These are phyloP conservation scores for Euborellia annulipes DNA, from an alignment of 1,140 invertebrate genomes.

Conservation along the genomic window DNA sequence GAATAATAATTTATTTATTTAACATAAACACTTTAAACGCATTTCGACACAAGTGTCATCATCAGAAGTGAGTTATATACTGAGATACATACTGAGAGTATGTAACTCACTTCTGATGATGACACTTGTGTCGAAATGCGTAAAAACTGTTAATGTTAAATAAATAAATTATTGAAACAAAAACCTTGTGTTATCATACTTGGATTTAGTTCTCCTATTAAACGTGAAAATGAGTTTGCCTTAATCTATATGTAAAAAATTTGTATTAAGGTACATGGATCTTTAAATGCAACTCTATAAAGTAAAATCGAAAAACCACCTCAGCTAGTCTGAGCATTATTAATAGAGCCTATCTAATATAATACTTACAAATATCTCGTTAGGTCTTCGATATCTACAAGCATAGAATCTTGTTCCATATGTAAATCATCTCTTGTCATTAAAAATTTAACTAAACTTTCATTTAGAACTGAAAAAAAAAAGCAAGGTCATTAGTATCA, in stretches of 20 bases:
- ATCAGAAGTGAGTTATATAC: no score
- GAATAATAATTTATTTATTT: no score
- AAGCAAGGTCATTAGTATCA: no score
- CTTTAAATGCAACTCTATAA: neutral
- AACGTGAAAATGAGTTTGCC: neutral
- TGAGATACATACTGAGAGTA: no score
- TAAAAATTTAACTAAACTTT: conserved; percentile 68
- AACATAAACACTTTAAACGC: no score
- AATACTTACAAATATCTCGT: conserved; percentile 71
- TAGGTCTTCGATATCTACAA: conserved; percentile 91
- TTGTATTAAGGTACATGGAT: neutral
- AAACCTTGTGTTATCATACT: neutral
- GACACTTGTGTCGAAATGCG: no score
- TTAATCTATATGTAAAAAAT: neutral
- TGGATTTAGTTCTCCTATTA: neutral
- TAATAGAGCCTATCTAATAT: neutral
- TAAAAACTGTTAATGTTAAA: no score
- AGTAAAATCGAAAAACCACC: conserved; percentile 3
- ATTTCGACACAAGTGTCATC: no score
- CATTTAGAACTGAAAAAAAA: conserved; percentile 52
- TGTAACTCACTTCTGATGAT: no score
- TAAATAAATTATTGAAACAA: no score
- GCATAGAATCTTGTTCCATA: conserved; percentile 94
- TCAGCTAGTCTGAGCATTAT: neutral
- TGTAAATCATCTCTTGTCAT: conserved; percentile 84